A percentile compares a stretch with the other conserved stretches of the same genome.
These are phyloP conservation scores for Saguinus midas DNA, from an alignment of 2,113 vertebrate genomes.

Conservation along the genomic window DNA sequence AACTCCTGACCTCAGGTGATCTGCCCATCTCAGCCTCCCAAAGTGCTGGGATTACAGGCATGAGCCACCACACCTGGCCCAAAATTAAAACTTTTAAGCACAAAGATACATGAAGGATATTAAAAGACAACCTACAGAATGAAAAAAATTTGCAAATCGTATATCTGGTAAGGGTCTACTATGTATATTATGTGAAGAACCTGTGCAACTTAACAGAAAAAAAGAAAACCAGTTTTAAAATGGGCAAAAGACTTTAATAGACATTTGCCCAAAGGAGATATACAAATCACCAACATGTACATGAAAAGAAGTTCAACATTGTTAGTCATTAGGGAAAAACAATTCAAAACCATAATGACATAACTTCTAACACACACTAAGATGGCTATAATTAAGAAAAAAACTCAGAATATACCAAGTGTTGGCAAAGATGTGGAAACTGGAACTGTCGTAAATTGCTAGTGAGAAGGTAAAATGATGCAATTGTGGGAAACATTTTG, in stretches of 20 bases:
- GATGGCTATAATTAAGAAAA: neutral
- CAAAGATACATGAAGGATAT: neutral
- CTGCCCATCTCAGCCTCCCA: too few species aligned
- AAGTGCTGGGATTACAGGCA: too few species aligned
- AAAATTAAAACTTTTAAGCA: neutral
- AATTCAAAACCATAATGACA: neutral
- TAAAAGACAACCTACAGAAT: neutral
- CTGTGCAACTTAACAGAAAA: neutral
- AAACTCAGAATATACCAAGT: neutral
- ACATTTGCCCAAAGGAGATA: neutral
- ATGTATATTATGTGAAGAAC: constrained; percentile 5
- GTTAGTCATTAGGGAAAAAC: neutral
- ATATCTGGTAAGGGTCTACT: neutral
- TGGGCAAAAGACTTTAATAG: neutral
- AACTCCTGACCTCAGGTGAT: too few species aligned
- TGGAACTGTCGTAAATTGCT: neutral
- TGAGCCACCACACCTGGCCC: too few species aligned
- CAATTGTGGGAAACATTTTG: neutral
- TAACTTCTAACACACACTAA: neutral
- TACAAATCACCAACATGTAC: neutral
- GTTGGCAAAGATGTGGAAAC: neutral
- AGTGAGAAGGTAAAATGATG: neutral
- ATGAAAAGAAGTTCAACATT: neutral
- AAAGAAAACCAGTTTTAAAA: constrained; percentile 6
- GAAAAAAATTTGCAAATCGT: neutral